These are phyloP conservation scores for Porites rus DNA, from an alignment of 92 coral and sea anemone genomes.

Conservation along the genomic window DNA sequence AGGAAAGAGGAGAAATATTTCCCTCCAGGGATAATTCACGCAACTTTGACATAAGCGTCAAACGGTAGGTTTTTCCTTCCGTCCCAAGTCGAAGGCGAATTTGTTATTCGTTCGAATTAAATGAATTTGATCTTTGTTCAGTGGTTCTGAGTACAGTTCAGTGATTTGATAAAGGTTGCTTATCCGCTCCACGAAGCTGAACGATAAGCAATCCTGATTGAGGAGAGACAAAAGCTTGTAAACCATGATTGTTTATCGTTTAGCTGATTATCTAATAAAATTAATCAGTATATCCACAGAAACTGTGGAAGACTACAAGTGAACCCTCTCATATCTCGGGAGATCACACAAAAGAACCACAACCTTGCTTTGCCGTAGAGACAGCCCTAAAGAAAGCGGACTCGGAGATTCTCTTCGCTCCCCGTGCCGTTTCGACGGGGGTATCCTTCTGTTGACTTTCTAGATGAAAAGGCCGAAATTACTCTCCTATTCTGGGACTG, in stretches of 20 bases:
- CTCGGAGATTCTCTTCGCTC: too few species aligned
- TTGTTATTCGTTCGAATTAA: not conserved
- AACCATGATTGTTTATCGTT: not conserved
- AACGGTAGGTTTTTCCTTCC: not conserved
- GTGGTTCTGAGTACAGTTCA: slow-evolving; percentile 44
- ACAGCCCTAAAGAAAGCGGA: too few species aligned
- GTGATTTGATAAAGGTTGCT: slow-evolving; percentile 7
- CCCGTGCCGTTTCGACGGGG: too few species aligned
- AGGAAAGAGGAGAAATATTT: not conserved
- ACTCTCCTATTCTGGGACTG: too few species aligned
- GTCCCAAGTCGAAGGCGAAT: not conserved
- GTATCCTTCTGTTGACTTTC: too few species aligned
- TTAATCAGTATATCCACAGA: not conserved
- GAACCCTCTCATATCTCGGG: too few species aligned
- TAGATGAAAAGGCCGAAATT: too few species aligned
- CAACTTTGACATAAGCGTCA: not conserved
- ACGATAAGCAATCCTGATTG: slow-evolving; percentile 1
- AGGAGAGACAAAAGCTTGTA: not conserved
- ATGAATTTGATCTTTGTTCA: slow-evolving; percentile 30
- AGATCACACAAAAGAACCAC: too few species aligned
- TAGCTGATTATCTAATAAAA: too few species aligned
- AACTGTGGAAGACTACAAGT: not conserved
- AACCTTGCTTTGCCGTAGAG: too few species aligned
- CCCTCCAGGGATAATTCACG: not conserved
- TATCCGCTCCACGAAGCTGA: slow-evolving; percentile 17